Evolutionary conservation across 2,797 vertebrate genomes (phyloP), one percentile per base, ranked within the genome.

Genomic region (Jordanella pulchra): DNA sequence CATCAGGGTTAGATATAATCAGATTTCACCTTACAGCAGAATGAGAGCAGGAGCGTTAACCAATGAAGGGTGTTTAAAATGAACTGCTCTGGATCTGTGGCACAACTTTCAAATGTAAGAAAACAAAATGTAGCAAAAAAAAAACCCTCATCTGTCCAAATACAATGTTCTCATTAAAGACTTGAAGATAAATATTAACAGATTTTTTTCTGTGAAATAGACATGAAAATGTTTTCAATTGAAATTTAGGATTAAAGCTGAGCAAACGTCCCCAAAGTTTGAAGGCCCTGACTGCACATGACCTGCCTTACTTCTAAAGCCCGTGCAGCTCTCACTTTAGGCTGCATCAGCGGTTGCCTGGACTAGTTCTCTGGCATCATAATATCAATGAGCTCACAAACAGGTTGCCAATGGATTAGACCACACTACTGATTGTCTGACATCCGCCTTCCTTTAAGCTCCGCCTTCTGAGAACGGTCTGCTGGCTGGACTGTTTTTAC

Each of bases 301-400:
- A 2, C 45, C 9, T 15, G 2, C 0, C 60, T 73, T 50, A 76
- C 23, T 23, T 69, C 25, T 44, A 18, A 3, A 51, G 44, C 67
- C 9, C 51, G 39, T 44, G 3, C 6, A 53, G n/a, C 47, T 65
- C 65, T 88, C 84, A 45, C 86, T 50, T 67, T 39, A 64, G 17
- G 74, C 89, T 89, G 87, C 83, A 21, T 88, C 83, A 89, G 63
- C 76, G 83, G 78, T 81, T 84, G 72, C 21, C 47, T 27, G 9
- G 44, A 50, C 65, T 69, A 70, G 70, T 75, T 84, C n/a, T 68
- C 51, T 72, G 74, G 74, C 67, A 4, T 55, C 15, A 50, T 71
- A 70, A 76, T 72, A 69, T 72, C 48, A 61, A 67, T 25, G 18
- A 47, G 42, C 69, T 79, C 44, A 73, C 72, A 85, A 81, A 85